Conservation (phyloP, 2,888 invertebrate genomes). For the Labia minor region DNA sequence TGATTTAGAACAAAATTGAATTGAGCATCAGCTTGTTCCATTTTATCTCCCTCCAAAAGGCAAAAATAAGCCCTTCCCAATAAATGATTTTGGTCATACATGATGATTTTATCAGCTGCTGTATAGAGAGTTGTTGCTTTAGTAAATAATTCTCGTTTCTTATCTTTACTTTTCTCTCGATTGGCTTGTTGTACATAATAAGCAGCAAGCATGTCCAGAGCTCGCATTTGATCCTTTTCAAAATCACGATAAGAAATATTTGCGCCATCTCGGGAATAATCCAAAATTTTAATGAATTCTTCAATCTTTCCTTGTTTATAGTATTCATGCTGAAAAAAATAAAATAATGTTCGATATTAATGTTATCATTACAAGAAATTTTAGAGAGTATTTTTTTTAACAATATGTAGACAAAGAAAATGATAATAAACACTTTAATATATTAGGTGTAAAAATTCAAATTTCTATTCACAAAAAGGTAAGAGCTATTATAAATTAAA, state of each 20-base stretch:
- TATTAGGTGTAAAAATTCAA: too few species aligned
- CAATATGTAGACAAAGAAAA: neutral
- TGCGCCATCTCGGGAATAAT: conserved; percentile 75
- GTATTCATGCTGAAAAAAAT: conserved; percentile 71
- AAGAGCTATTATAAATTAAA: too few species aligned
- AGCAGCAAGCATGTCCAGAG: conserved; percentile 93
- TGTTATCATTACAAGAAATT: too few species aligned
- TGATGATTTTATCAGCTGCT: conserved; percentile 97
- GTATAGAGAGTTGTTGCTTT: conserved; percentile 96
- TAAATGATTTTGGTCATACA: conserved; percentile 99
- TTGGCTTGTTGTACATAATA: conserved; percentile 96
- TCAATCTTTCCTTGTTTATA: conserved; percentile 86
- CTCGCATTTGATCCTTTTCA: conserved; percentile 96
- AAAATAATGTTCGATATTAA: conserved; percentile 20
- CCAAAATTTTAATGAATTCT: conserved; percentile 90
- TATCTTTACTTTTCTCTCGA: conserved; percentile 88
- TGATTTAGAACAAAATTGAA: conserved; percentile 98
- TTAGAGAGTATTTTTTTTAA: neutral
- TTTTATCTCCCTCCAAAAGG: conserved; percentile 94
- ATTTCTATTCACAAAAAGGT: too few species aligned
- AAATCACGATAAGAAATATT: conserved; percentile 77
- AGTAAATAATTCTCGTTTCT: conserved; percentile 84
- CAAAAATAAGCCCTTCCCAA: conserved; percentile 97
- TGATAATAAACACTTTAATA: neutral
- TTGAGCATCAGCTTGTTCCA: conserved; percentile 99